Evolutionary conservation across 2,888 invertebrate species (phyloP).

Genomic region (Caenorhabditis drosophilae): DNA sequence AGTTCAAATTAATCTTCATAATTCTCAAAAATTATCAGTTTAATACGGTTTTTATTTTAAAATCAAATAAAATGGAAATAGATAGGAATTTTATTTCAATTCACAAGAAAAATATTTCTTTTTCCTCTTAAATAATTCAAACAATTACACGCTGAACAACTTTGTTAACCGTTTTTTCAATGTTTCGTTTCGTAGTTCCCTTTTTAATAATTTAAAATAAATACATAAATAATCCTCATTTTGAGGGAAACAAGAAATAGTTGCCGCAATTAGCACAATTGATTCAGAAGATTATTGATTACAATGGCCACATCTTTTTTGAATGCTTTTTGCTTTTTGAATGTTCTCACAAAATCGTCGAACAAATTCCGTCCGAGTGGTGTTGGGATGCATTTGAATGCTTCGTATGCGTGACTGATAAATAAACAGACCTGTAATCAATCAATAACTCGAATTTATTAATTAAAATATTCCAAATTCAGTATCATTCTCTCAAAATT

Average conservation of each 20-base stretch:
- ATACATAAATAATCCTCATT: background rate
- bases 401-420: slow-evolving; percentile 17
- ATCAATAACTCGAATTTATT: background rate
- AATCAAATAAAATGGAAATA: too few relatives aligned
- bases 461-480: too few relatives aligned
- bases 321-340: slow-evolving; percentile 32
- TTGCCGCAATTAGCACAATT: background rate
- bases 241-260: background rate
- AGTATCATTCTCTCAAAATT: too few relatives aligned
- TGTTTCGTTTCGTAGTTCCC: background rate
- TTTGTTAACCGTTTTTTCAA: background rate
- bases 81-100: background rate
- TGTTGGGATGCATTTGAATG: slow-evolving; percentile 29
- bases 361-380: slow-evolving; percentile 16
- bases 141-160: background rate
- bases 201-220: background rate
- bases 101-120: background rate
- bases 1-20: too few relatives aligned
- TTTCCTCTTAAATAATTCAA: background rate
- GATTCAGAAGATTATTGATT: slow-evolving; percentile 9
- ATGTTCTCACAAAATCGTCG: slow-evolving; percentile 26
- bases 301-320: slow-evolving; percentile 17
- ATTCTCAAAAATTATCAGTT: too few relatives aligned
- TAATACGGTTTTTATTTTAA: too few relatives aligned
- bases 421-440: slow-evolving; percentile 9